Evolutionary conservation across 2,113 vertebrate genomes (phyloP).

Genomic region (Ictalurus furcatus): DNA sequence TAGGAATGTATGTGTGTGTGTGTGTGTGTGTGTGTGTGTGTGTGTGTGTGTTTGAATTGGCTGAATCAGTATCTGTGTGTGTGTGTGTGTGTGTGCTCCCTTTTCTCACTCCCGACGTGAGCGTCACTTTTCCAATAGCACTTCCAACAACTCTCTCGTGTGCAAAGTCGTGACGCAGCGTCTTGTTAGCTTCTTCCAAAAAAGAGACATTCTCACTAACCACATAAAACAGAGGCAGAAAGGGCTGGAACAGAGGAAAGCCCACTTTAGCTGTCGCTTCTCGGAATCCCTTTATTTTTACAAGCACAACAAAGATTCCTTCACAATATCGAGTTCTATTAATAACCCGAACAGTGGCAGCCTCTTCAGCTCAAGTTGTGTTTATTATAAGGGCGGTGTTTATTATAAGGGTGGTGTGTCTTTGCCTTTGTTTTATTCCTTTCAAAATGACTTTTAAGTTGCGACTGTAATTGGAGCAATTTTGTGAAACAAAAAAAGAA

Average conservation of each 20-base stretch:
- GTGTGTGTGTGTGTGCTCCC: slow-evolving; percentile 16
- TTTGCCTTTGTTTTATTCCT: neutral
- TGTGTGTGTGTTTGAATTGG: slow-evolving; percentile 29
- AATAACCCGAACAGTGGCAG: slow-evolving; percentile 60
- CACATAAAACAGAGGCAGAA: slow-evolving; percentile 67
- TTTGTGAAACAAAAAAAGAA: neutral
- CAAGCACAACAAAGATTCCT: slow-evolving; percentile 70
- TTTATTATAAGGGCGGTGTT: neutral
- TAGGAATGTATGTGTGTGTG: slow-evolving; percentile 5
- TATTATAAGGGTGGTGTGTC: neutral
- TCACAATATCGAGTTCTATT: slow-evolving; percentile 70
- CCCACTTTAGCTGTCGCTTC: slow-evolving; percentile 60
- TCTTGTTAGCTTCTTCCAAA: slow-evolving; percentile 55
- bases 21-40: neutral
- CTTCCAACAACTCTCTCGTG: slow-evolving; percentile 64
- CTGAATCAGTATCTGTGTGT: neutral
- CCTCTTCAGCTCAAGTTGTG: slow-evolving; percentile 44
- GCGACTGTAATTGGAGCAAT: slow-evolving; percentile 9
- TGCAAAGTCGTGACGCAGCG: slow-evolving; percentile 63
- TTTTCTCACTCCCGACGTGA: slow-evolving; percentile 59
- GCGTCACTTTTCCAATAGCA: slow-evolving; percentile 62
- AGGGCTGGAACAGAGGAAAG: slow-evolving; percentile 61
- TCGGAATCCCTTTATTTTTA: slow-evolving; percentile 74
- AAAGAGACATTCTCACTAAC: slow-evolving; percentile 64
- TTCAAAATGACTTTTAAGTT: neutral